Evolutionary conservation across 2,113 vertebrate species (phyloP), one percentile per base, ranked within the genome.

Genomic region (Dendropsophus ebraccatus): DNA sequence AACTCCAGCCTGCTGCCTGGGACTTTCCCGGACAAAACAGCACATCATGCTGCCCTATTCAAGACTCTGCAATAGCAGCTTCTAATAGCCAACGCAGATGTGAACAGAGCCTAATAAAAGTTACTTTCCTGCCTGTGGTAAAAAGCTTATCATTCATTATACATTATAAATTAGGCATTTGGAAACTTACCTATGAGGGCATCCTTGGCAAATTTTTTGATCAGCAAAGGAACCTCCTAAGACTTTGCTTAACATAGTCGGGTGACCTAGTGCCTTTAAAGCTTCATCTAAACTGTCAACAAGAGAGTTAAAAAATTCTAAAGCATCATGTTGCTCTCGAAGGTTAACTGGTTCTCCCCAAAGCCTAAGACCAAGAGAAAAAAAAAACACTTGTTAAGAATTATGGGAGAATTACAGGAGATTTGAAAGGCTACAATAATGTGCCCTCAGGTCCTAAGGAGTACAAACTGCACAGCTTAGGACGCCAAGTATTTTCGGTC

Each of bases 261-360:
- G 96, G 91, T 99, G 98, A 80, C 98, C 98, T 87, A 99, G 92
- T 70, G 98, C 97, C 94, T 99, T 99, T 91, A 99, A 94, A 90
- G 98, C 98, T 94, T 99, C 98, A 89, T 99, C 98, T 94, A 99
- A 93, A 95, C 98, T 99, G 93, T 99, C 98, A 91, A 99, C 98
- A 90, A 99, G 93, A 0, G 98, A 99, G 93, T 99, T 99, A 92
- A 99, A 99, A 92, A 99, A 99, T 91, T 99, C 98, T 93, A 99
- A 94, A 87, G 98, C 98, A 89, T 99, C 98, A 3, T 99, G 98
- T 87, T 99, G 98, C 89, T 99, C 98, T 89, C 98, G 93, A 11
- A 99, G 94, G 90, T 99, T 99, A 87, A 99, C 97, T 81, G 98
- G 98, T 88, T 99, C 98, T 90, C 98, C 98, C 98, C 98, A 99